A percentile compares a stretch with the other conserved stretches of the same genome.
phyloP scores from a whole-genome alignment of 2,113 vertebrate species.

The Psittacula cyanocephala region DNA sequence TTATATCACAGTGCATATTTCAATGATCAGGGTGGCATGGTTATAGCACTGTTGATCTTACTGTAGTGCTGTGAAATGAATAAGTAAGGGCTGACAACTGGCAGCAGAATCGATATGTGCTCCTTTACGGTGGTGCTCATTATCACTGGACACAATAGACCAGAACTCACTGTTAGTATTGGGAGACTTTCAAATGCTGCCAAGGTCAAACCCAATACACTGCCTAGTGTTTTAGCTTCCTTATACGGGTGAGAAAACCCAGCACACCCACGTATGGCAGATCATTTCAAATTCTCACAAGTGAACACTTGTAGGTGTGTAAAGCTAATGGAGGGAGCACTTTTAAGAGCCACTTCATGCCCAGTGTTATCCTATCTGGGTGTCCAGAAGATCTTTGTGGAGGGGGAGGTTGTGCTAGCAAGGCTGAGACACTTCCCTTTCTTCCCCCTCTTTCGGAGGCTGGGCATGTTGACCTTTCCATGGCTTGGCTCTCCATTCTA shows the following conservation, averaged over 20 bases:
- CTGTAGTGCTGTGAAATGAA: slow-evolving; percentile 17
- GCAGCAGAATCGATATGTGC: slow-evolving; percentile 27
- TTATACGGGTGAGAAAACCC: background rate
- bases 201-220: slow-evolving; percentile 15
- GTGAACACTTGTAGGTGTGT: accelerated
- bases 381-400: background rate
- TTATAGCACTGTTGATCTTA: background rate
- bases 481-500: background rate
- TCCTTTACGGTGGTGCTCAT: slow-evolving; percentile 25
- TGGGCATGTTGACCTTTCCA: background rate
- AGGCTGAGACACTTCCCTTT: background rate
- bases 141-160: slow-evolving; percentile 15
- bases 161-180: background rate
- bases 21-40: background rate
- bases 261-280: accelerated
- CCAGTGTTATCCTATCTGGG: accelerated
- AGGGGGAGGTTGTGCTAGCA: background rate
- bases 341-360: background rate
- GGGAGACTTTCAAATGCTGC: slow-evolving; percentile 1
- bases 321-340: no score
- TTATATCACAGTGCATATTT: background rate
- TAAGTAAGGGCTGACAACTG: slow-evolving; percentile 40
- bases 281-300: background rate
- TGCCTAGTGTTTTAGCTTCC: background rate
- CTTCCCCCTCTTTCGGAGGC: accelerated